These are phyloP conservation scores for Lethenteron reissneri DNA, from an alignment of 2,113 vertebrate species.

Conservation along the genomic window DNA sequence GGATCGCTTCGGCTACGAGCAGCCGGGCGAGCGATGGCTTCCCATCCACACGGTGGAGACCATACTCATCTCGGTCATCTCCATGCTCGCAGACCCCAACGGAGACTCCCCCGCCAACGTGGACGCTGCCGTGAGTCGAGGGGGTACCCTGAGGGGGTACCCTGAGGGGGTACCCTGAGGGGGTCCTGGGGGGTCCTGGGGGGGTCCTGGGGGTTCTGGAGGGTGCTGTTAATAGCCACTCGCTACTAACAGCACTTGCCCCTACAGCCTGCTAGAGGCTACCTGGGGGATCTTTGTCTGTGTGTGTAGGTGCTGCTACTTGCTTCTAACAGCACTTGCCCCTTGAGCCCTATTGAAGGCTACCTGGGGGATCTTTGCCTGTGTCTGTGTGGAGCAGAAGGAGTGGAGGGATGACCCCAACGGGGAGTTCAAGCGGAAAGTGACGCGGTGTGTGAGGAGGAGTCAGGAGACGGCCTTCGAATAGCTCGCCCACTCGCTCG, in stretches of 20 bases:
- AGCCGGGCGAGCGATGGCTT: slow-evolving; percentile 94
- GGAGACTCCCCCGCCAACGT: slow-evolving; percentile 95
- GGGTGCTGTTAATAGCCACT: too few relatives aligned
- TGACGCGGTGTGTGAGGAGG: slow-evolving; percentile 97
- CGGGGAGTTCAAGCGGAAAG: slow-evolving; percentile 97
- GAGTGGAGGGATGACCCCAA: slow-evolving; percentile 99
- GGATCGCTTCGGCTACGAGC: slow-evolving; percentile 97
- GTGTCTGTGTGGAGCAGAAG: slow-evolving; percentile 35
- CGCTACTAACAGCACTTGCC: too few relatives aligned
- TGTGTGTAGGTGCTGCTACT: too few relatives aligned
- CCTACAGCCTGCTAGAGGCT: too few relatives aligned
- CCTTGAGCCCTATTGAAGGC: too few relatives aligned
- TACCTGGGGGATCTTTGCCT: too few relatives aligned
- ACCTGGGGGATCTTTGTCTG: too few relatives aligned
- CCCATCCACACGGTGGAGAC: slow-evolving; percentile 98
- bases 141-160: too few relatives aligned
- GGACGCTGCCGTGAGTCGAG: slow-evolving; percentile 68
- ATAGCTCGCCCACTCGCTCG: slow-evolving; percentile 19
- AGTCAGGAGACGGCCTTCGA: slow-evolving; percentile 99
- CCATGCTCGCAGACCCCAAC: slow-evolving; percentile 97
- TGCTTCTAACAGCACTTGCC: too few relatives aligned
- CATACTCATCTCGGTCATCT: slow-evolving; percentile 99
- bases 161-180: too few relatives aligned
- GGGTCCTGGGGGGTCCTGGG: too few relatives aligned
- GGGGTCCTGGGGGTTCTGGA: too few relatives aligned